These are phyloP conservation scores for Phrynocephalus versicolor DNA, from an alignment of 2,113 vertebrate species.

Conservation along the genomic window DNA sequence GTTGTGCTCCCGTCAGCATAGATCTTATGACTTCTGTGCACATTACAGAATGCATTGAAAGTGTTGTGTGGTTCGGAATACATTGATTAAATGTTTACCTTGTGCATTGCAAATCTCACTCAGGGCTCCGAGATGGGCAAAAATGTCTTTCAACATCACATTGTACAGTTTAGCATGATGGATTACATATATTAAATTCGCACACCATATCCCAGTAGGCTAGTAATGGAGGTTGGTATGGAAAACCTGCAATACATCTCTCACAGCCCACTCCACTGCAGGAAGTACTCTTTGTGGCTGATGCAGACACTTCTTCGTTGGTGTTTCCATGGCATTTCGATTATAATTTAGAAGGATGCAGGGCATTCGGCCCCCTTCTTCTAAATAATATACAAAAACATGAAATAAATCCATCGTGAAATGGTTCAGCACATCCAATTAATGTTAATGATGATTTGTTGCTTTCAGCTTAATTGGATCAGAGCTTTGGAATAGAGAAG, in stretches of 20 bases:
- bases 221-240: not conserved
- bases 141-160: not conserved
- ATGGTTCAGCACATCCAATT: constrained; percentile 64
- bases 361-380: constrained; percentile 37
- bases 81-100: not conserved
- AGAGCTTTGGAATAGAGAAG: constrained; percentile 49
- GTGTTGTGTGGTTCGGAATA: too few species aligned
- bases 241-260: not conserved
- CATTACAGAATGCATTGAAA: not conserved
- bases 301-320: constrained; percentile 33
- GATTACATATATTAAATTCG: not conserved
- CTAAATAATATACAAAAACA: constrained; percentile 44
- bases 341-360: constrained; percentile 33
- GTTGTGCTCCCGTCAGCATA: not conserved
- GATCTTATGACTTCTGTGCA: not conserved
- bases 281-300: constrained; percentile 7
- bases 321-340: constrained; percentile 42
- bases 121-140: not conserved
- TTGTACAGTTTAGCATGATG: not conserved
- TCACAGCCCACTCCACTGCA: not conserved
- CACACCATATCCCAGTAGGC: not conserved
- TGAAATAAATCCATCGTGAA: constrained; percentile 59
- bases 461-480: constrained; percentile 51
- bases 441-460: constrained; percentile 61
- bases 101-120: not conserved